Conservation (phyloP, 2,888 invertebrate species). For the Melanostoma scalare region DNA sequence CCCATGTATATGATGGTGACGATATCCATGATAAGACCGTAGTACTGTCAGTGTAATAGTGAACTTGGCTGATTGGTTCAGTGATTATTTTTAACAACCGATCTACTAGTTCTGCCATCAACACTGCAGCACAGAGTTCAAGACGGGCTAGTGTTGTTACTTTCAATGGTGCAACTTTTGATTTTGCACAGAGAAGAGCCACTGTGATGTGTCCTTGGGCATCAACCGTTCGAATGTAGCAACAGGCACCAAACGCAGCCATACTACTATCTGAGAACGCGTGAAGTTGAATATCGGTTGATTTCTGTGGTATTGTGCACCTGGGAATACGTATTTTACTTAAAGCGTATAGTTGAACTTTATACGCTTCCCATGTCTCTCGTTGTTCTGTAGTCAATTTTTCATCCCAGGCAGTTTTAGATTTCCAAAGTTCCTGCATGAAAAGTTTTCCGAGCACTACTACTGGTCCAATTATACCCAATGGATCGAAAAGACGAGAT, state of each 20-base stretch:
- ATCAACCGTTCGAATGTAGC: conserved; percentile 1
- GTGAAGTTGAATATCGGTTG: no score
- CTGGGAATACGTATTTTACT: conserved; percentile 3
- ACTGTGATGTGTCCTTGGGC: neutral
- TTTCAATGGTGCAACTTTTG: conserved; percentile 3
- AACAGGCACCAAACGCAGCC: neutral
- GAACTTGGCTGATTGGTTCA: neutral
- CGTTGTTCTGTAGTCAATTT: neutral
- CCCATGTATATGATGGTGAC: neutral
- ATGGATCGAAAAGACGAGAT: conserved; percentile 8
- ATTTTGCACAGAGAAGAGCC: conserved; percentile 6
- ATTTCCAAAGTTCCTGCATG: conserved; percentile 5
- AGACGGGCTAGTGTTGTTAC: neutral
- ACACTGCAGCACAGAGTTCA: conserved; percentile 2
- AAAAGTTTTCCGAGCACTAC: neutral
- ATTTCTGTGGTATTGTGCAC: conserved; percentile 2
- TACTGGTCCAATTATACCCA: neutral
- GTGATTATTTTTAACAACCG: neutral
- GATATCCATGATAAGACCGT: conserved; percentile 13
- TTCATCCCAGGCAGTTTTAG: conserved; percentile 3
- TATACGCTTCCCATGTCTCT: neutral
- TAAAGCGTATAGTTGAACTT: conserved; percentile 5
- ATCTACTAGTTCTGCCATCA: conserved; percentile 15
- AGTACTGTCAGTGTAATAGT: neutral
- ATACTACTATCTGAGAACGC: conserved; percentile 10